Conservation (phyloP, 2,113 vertebrate species). For the Gymnogyps californianus region DNA sequence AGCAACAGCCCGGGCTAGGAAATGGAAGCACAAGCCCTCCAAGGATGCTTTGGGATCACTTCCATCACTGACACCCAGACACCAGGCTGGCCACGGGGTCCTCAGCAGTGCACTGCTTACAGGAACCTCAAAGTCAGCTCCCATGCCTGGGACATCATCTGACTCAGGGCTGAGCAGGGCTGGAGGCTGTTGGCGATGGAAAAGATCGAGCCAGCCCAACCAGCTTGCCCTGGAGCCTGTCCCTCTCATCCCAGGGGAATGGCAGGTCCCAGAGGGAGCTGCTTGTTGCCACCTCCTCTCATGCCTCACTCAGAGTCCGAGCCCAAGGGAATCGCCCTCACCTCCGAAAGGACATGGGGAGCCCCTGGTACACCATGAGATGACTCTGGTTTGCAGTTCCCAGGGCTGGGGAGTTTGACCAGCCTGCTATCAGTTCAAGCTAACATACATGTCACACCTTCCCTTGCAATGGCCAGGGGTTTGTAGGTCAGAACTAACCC, state of each 20-base stretch:
- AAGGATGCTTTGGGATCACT: background rate
- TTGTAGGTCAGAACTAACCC: background rate
- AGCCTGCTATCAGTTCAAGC: background rate
- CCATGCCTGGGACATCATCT: background rate
- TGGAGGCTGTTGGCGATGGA: background rate
- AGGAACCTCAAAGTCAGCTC: background rate
- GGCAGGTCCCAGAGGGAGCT: background rate
- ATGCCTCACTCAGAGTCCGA: background rate
- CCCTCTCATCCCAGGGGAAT: background rate
- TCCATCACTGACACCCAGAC: background rate
- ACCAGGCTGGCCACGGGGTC: background rate
- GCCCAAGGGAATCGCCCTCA: background rate
- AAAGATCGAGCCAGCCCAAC: background rate
- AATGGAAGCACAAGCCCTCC: background rate
- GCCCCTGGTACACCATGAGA: background rate
- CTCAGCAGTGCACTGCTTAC: background rate
- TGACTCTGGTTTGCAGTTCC: background rate
- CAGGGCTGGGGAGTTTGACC: background rate
- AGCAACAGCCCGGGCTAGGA: background rate
- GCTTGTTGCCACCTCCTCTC: background rate
- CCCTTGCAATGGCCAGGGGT: background rate
- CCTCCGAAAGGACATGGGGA: background rate
- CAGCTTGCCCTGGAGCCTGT: background rate
- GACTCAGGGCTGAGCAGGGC: background rate
- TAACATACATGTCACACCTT: background rate